Percentiles rank a stretch among this genome's conserved stretches.
phyloP scores from a whole-genome alignment of 2,888 invertebrate genomes.

The Agrochola macilenta region DNA sequence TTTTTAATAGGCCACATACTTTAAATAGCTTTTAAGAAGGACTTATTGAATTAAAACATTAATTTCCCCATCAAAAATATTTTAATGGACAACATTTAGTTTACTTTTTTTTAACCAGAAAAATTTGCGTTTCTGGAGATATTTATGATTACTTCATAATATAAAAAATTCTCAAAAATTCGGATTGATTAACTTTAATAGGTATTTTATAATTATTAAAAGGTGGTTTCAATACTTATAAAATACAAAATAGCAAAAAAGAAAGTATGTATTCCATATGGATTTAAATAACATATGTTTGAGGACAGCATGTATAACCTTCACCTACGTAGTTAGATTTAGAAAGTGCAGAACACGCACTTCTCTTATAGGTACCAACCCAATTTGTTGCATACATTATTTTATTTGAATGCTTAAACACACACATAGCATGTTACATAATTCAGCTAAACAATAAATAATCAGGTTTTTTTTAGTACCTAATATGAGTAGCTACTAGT shows the following conservation, averaged over 20 bases:
- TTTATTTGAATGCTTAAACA: neutral
- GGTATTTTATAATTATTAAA: too few relatives aligned
- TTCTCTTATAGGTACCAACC: neutral
- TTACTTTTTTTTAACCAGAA: neutral
- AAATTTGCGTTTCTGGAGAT: neutral
- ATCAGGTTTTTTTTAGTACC: neutral
- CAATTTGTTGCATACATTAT: neutral
- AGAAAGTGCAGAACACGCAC: conserved; percentile 30
- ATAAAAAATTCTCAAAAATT: neutral
- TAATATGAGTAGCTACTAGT: neutral
- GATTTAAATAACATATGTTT: conserved; percentile 15
- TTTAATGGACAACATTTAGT: neutral
- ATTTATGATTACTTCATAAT: neutral
- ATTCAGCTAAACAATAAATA: neutral
- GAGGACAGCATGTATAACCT: conserved; percentile 7
- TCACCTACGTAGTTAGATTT: neutral
- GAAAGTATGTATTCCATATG: neutral
- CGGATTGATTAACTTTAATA: neutral
- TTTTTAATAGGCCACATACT: neutral
- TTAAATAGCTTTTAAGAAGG: neutral
- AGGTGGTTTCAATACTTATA: neutral
- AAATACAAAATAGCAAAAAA: neutral
- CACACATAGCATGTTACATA: neutral
- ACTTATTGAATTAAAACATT: neutral
- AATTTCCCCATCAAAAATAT: neutral